phyloP scores from a whole-genome alignment of 2,888 invertebrate genomes.

The Ormyrus labotus region DNA sequence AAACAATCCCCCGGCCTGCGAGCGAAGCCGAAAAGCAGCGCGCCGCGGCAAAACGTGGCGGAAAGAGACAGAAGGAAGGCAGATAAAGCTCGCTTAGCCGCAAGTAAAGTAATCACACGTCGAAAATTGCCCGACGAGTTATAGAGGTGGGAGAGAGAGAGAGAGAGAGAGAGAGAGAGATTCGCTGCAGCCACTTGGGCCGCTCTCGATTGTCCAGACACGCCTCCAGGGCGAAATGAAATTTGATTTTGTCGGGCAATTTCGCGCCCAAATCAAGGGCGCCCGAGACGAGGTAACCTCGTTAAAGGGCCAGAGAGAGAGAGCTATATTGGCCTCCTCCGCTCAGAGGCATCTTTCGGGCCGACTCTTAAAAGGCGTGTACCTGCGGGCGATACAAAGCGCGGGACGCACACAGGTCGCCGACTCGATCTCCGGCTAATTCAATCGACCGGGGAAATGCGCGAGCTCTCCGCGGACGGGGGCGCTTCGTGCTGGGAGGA shows the following conservation, averaged over 20 bases:
- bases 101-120: constrained; percentile 73
- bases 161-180: not conserved
- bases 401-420: too few species aligned
- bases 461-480: constrained; percentile 11
- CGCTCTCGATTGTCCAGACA: constrained; percentile 75
- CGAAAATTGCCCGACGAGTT: constrained; percentile 74
- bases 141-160: constrained; percentile 65
- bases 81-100: constrained; percentile 45
- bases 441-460: constrained; percentile 44
- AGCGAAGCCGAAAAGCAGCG: not conserved
- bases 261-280: constrained; percentile 73
- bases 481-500: constrained; percentile 1
- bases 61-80: too few species aligned
- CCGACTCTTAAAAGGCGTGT: constrained; percentile 37
- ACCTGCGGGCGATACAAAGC: not conserved
- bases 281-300: constrained; percentile 65
- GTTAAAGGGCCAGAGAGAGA: constrained; percentile 63
- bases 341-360: constrained; percentile 64
- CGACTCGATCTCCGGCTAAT: constrained; percentile 41
- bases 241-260: constrained; percentile 76
- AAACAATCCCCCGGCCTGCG: not conserved
- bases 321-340: constrained; percentile 48
- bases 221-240: constrained; percentile 73
- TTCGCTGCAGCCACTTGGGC: constrained; percentile 70
- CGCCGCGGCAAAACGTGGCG: too few species aligned